Evolutionary conservation across 2,113 vertebrate species (phyloP), one percentile per base, ranked within the genome.

Genomic region (Crotalus horridus): DNA sequence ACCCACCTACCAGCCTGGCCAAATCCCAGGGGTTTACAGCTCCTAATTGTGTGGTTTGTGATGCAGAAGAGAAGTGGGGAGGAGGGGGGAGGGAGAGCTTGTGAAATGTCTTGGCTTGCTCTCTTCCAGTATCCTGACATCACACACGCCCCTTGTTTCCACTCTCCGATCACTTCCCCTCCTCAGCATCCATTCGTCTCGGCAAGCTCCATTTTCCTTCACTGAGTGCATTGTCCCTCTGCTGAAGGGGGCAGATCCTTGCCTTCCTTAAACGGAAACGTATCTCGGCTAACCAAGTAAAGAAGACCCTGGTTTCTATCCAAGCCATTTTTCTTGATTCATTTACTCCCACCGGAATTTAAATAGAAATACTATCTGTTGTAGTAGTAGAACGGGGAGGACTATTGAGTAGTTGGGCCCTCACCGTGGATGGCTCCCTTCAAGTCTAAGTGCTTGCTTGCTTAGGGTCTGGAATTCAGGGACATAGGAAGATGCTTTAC

Each of bases 141-240:
- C 29, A 33, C 51, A 7, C 46, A 10, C 21, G 23, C 21, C 33
- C 69, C 33, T 85, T 6, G 15, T 43, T 26, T 20, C 54, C 55
- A 10, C 81, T 12, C 81, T 1, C 9, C 6, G 48, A 24, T 48
- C 24, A 7, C 26, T 87, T 59, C 8, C 24, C 5, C 33, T 24
- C 3, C 51, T 23, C 48, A 8, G 74, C 29, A 24, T 55, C 64
- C 29, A 17, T 26, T 56, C 13, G 8, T 43, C 17, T 1, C 17
- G 2, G 33, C 74, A 58, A 91, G 56, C n/a, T 51, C 51, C n/a
- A 29, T 24, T 13, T 21, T 21, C 33, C 53, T 20, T 26, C 46
- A 0, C 33, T 3, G 8, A 10, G 1, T 0, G 21, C 17, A 0
- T 24, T 11, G 8, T 46, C 39, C 20, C 39, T 46, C 39, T 24